These are phyloP conservation scores for Brienomyrus longianalis DNA, from an alignment of 2,113 vertebrate species.

Conservation along the genomic window DNA sequence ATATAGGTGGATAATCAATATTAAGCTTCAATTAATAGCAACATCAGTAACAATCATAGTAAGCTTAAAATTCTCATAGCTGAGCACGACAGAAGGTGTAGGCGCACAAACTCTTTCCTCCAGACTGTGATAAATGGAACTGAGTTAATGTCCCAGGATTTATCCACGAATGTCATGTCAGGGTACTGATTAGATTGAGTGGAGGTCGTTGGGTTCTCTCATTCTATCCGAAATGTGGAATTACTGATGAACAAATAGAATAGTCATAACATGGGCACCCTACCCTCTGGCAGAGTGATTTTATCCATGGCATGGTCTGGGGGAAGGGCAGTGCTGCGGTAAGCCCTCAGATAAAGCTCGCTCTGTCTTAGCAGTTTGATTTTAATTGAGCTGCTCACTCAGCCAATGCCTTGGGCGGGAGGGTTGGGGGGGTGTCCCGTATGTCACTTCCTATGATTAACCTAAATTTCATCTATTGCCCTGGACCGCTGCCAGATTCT, in stretches of 20 bases:
- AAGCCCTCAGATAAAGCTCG: conserved; percentile 35
- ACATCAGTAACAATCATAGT: not conserved
- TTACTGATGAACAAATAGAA: conserved; percentile 57
- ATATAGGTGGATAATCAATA: not conserved
- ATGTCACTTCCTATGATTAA: conserved; percentile 66
- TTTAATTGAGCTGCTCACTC: conserved; percentile 68
- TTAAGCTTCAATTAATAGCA: not conserved
- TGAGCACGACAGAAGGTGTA: conserved; percentile 29
- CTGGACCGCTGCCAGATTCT: conserved; percentile 54
- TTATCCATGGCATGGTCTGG: conserved; percentile 42
- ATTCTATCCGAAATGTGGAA: conserved; percentile 46
- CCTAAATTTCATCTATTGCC: conserved; percentile 56
- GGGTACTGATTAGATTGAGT: conserved; percentile 42
- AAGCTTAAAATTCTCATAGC: not conserved
- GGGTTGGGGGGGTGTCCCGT: conserved; percentile 38
- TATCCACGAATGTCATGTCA: conserved; percentile 49
- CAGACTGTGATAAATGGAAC: conserved; percentile 34
- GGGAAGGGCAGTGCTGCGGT: conserved; percentile 37
- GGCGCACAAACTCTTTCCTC: conserved; percentile 36
- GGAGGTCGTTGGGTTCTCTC: conserved; percentile 32
- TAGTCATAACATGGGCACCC: conserved; percentile 46
- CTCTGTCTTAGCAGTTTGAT: conserved; percentile 56
- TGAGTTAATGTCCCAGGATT: conserved; percentile 47
- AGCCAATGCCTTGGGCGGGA: conserved; percentile 48
- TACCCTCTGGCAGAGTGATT: conserved; percentile 45